phyloP scores from a whole-genome alignment of 2,797 vertebrate genomes.

The Dendrocincla tyrannina region DNA sequence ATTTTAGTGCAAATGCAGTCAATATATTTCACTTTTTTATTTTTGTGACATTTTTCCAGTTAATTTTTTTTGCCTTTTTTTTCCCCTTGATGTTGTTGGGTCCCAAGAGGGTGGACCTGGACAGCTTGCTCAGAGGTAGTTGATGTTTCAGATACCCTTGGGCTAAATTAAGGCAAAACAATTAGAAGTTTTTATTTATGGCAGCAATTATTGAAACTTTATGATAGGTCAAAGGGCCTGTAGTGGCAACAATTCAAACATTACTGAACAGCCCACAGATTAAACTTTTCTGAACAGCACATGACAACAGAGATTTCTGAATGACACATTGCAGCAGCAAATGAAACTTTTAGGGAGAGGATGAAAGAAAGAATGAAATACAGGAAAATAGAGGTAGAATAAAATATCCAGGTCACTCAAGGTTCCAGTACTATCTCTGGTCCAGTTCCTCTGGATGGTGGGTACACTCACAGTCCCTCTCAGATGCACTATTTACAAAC shows the following conservation, averaged over 20 bases:
- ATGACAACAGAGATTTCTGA: neutral
- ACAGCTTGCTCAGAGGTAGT: neutral
- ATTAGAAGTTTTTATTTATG: neutral
- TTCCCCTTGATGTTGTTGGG: neutral
- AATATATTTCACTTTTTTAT: neutral
- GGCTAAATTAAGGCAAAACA: neutral
- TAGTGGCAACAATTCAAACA: neutral
- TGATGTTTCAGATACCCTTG: neutral
- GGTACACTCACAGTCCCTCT: neutral
- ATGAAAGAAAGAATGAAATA: neutral
- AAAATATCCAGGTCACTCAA: neutral
- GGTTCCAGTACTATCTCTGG: neutral
- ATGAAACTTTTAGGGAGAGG: neutral
- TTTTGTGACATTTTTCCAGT: neutral
- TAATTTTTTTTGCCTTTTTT: neutral
- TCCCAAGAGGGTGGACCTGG: too few species aligned
- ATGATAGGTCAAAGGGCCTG: neutral
- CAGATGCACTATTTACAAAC: neutral
- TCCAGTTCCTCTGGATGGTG: neutral
- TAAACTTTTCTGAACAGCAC: neutral
- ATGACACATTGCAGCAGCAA: neutral
- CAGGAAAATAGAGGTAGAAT: neutral
- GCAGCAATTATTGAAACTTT: neutral
- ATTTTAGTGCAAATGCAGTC: neutral
- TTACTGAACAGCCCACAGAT: rapidly evolving